These are phyloP conservation scores for Apodemus speciosus DNA, from an alignment of 2,113 vertebrate genomes.

Conservation along the genomic window DNA sequence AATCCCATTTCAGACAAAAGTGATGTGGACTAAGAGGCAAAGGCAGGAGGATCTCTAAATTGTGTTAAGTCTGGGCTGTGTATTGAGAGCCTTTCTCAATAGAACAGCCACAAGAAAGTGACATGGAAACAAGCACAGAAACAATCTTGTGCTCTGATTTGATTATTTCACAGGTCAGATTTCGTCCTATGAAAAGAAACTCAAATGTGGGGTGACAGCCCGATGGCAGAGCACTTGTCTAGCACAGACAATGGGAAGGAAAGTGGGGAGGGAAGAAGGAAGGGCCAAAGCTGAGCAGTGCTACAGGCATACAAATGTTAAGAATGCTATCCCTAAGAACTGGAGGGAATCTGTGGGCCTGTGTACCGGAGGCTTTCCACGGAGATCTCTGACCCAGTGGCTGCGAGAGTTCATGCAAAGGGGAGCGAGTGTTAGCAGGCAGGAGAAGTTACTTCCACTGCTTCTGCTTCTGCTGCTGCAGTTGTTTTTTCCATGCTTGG, in stretches of 20 bases:
- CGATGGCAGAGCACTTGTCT: background rate
- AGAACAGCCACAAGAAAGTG: background rate
- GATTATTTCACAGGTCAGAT: background rate
- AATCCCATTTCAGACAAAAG: background rate
- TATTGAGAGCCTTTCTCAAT: background rate
- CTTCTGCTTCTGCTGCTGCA: too few species aligned
- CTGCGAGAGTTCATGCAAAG: too few species aligned
- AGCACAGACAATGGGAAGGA: background rate
- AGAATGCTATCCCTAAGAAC: background rate
- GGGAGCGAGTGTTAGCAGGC: too few species aligned
- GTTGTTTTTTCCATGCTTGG: too few species aligned
- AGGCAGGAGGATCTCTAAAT: background rate
- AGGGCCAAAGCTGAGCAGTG: background rate
- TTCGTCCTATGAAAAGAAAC: background rate
- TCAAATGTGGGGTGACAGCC: background rate
- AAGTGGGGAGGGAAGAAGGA: too few species aligned
- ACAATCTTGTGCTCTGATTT: background rate
- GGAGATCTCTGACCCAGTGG: too few species aligned
- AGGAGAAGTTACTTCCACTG: too few species aligned
- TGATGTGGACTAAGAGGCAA: background rate
- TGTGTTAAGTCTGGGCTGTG: background rate
- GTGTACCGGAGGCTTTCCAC: too few species aligned
- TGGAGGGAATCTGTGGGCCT: background rate
- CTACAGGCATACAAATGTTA: background rate
- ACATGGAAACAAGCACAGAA: background rate